phyloP scores from a whole-genome alignment of 2,113 vertebrate genomes.

The Cathartes aura region DNA sequence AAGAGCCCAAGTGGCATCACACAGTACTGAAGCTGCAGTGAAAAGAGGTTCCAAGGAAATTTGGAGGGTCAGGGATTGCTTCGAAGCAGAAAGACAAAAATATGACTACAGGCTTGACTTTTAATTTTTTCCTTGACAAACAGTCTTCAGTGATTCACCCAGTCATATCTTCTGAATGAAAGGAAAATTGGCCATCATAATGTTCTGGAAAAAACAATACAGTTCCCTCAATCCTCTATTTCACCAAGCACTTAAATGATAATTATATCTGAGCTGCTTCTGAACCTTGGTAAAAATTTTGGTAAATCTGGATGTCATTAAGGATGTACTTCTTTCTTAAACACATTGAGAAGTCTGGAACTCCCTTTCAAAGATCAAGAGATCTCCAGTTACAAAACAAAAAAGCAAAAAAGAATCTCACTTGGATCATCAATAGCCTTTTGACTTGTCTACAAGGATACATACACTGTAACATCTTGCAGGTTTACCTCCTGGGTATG shows the following conservation, averaged over 20 bases:
- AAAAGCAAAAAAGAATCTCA: background rate
- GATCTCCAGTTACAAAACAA: conserved; percentile 3
- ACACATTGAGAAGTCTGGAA: background rate
- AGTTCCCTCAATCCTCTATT: background rate
- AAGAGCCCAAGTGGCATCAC: background rate
- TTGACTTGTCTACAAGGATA: background rate
- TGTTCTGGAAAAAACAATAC: background rate
- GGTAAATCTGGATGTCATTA: conserved; percentile 7
- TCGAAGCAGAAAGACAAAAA: background rate
- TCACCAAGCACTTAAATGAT: background rate
- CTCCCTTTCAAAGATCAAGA: conserved; percentile 7
- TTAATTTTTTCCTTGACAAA: background rate
- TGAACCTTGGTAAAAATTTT: background rate
- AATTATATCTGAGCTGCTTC: conserved; percentile 11
- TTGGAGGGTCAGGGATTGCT: background rate
- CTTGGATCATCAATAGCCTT: background rate
- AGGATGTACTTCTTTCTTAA: background rate
- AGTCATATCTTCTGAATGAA: background rate
- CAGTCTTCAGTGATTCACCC: background rate
- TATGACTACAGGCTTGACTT: background rate
- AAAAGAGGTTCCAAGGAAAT: background rate
- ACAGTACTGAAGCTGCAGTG: background rate
- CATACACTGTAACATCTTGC: background rate
- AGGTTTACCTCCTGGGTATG: background rate
- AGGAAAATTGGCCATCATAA: background rate